Conservation (phyloP, 2,113 vertebrate genomes). For the Anoura caudifer region DNA sequence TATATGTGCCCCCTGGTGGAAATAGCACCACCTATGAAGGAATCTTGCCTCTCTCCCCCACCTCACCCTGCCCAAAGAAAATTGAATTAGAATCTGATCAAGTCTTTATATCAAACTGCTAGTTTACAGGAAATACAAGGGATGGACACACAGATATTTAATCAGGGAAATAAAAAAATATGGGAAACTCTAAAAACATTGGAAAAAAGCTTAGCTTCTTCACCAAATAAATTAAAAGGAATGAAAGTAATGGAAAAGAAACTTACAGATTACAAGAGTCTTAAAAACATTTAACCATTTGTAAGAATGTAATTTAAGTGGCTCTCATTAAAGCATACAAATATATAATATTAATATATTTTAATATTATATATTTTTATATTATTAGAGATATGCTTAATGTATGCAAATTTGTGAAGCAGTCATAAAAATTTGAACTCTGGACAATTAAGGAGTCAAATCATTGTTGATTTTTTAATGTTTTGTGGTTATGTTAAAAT, state of each 20-base stretch:
- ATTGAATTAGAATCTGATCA: not conserved
- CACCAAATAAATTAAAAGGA: not conserved
- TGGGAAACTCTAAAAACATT: not conserved
- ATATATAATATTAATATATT: not conserved
- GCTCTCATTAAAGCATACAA: not conserved
- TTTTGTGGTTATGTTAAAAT: not conserved
- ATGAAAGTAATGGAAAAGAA: not conserved
- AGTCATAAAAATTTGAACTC: slow-evolving; percentile 7
- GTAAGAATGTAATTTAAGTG: not conserved
- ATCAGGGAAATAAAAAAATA: not conserved
- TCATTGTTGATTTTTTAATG: not conserved
- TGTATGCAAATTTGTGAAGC: not conserved
- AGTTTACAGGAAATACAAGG: not conserved
- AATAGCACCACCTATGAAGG: not conserved
- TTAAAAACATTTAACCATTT: not conserved
- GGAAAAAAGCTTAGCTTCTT: not conserved
- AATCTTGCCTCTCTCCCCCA: not conserved
- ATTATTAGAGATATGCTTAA: not conserved
- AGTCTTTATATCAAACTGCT: not conserved
- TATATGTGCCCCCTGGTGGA: not conserved
- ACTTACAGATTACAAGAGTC: not conserved
- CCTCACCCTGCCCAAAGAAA: not conserved
- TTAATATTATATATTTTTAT: not conserved
- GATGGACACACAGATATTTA: not conserved
- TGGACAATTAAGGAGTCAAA: not conserved